Percentiles rank a stretch among this genome's conserved stretches.
Conservation (phyloP, 1,140 invertebrate species). For the Cotesia vestalis region DNA sequence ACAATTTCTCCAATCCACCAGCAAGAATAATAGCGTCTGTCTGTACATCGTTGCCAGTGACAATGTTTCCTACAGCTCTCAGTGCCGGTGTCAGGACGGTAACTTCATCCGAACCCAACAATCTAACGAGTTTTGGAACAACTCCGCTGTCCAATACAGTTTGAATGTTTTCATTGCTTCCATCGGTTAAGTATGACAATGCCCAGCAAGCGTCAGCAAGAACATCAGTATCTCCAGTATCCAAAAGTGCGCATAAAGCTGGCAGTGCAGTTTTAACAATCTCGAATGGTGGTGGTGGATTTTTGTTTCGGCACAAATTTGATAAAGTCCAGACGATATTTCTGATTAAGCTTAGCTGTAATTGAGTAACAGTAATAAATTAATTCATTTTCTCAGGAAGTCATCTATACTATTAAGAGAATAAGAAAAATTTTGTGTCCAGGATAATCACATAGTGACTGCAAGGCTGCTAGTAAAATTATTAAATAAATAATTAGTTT, state of each 20-base stretch:
- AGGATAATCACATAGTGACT: no score
- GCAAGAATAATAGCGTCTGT: constrained; percentile 90
- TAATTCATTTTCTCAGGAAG: constrained; percentile 2
- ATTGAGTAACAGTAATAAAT: constrained; percentile 16
- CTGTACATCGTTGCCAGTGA: constrained; percentile 84
- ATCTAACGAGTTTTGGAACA: constrained; percentile 78
- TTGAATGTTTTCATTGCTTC: constrained; percentile 92
- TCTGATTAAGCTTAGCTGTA: constrained; percentile 52
- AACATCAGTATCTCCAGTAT: constrained; percentile 78
- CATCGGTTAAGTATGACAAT: constrained; percentile 94
- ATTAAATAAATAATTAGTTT: constrained; percentile 10
- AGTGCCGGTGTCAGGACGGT: constrained; percentile 90
- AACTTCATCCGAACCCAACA: constrained; percentile 77
- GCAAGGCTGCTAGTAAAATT: not conserved
- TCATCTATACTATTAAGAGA: no score
- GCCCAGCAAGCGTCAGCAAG: constrained; percentile 96
- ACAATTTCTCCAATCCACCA: constrained; percentile 79
- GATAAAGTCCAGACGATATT: constrained; percentile 91
- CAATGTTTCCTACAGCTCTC: constrained; percentile 87
- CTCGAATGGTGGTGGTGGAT: constrained; percentile 82
- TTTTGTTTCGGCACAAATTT: constrained; percentile 92
- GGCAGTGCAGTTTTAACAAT: constrained; percentile 83
- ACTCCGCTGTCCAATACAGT: constrained; percentile 77
- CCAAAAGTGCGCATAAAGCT: constrained; percentile 80
- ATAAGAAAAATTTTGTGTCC: no score